These are phyloP conservation scores for Cinclus mexicanus DNA, from an alignment of 2,113 vertebrate species.

Conservation along the genomic window DNA sequence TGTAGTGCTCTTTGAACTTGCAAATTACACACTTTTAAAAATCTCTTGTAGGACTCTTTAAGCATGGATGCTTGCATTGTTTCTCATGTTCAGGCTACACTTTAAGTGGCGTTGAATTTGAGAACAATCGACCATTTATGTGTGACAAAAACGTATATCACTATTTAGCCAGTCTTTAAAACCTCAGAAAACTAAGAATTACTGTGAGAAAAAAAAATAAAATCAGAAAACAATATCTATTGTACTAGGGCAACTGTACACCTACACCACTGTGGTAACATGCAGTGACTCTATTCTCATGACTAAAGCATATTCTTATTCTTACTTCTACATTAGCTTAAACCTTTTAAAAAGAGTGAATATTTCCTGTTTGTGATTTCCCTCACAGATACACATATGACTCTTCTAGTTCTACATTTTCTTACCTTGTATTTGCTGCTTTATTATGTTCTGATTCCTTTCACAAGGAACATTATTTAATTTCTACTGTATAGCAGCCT, in stretches of 20 bases:
- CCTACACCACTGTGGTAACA: neutral
- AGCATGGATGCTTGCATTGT: neutral
- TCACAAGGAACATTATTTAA: neutral
- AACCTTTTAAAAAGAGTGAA: neutral
- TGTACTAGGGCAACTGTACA: neutral
- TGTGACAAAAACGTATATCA: neutral
- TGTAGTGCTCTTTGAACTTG: neutral
- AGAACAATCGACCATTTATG: neutral
- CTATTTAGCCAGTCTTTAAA: neutral
- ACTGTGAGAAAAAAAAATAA: neutral
- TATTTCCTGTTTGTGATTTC: neutral
- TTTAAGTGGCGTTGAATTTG: neutral
- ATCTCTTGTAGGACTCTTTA: neutral
- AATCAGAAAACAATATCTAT: neutral
- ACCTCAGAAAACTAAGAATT: neutral
- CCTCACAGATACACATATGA: neutral
- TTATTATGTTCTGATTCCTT: neutral
- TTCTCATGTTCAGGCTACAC: neutral
- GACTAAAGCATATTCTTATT: neutral
- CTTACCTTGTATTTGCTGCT: neutral
- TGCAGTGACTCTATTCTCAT: neutral
- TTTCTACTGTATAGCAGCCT: neutral
- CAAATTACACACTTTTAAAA: neutral
- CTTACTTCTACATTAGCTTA: neutral
- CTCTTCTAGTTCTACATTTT: neutral